Evolutionary conservation across 2,888 invertebrate genomes (phyloP), one percentile per base, ranked within the genome.

Genomic region (Cerceris rybyensis): DNA sequence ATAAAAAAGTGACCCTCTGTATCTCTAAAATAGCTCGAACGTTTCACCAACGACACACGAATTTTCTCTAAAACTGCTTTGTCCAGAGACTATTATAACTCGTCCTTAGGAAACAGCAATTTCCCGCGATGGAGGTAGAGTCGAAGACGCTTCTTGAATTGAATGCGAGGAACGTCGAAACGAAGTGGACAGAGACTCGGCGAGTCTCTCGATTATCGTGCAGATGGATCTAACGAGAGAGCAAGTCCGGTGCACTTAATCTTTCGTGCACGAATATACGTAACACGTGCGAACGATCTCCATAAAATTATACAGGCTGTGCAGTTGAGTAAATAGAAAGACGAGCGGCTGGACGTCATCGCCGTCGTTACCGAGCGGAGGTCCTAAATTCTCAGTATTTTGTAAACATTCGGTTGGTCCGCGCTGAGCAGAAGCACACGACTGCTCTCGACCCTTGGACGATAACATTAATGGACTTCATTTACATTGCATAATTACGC

Each of bases 401-500:
- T 76, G 81, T 87, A 86, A 85, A 87, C 86, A 85, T 57, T 52
- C n/a, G 50, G 58, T 49, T 14, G 63, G 11, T 59, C 28, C 41
- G 59, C 58, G 54, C 7, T 43, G 74, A 70, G 57, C 68, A 64
- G 64, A 63, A 57, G 69, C 58, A 41, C 58, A 41, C 69, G 72
- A 46, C 68, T 58, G 70, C 43, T 41, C 39, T 28, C 55, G 42
- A 72, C 65, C 76, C 71, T 71, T 55, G 55, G 54, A 61, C 81
- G 82, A 86, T 86, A 83, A 86, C 77, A 80, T 76, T 86, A 80
- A 85, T 85, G 77, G 80, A 84, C 72, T 75, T 81, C 85, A 86
- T 86, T 86, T 86, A 81, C 82, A 86, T 86, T 68, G 81, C 85
- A 82, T 85, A 85, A 86, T 86, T 84, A 77, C 72, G 70, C 69